Conservation (phyloP, 2,888 invertebrate genomes). For the Lamellibrachia columna region DNA sequence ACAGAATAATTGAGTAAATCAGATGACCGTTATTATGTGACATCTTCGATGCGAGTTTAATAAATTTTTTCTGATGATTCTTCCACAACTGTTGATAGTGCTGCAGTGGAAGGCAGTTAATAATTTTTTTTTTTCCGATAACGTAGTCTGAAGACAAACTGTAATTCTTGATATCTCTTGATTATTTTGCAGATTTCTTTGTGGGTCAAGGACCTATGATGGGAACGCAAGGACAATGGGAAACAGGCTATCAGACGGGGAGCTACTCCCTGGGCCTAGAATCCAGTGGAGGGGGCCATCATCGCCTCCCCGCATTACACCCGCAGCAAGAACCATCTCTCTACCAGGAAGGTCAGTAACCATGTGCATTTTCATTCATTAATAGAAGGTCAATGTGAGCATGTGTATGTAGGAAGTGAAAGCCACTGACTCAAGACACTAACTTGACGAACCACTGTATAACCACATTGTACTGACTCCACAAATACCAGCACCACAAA, state of each 20-base stretch:
- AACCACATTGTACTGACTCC: neutral
- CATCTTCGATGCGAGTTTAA: too few species aligned
- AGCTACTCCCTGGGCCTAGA: neutral
- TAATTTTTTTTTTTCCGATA: neutral
- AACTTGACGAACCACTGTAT: neutral
- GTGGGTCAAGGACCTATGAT: neutral
- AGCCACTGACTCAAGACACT: neutral
- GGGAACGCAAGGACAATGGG: neutral
- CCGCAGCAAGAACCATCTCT: neutral
- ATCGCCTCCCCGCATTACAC: neutral
- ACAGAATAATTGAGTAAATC: neutral
- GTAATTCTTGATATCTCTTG: neutral
- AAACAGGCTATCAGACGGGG: neutral
- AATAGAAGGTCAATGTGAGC: neutral
- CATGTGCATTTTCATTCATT: neutral
- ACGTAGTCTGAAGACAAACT: neutral
- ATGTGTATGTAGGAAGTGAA: neutral
- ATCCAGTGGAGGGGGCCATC: neutral
- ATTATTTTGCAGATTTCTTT: neutral
- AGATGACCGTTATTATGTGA: neutral
- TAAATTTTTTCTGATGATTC: too few species aligned
- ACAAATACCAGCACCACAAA: neutral
- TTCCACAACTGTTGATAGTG: too few species aligned
- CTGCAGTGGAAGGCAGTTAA: too few species aligned
- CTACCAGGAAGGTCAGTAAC: neutral